Percentiles rank a stretch among this genome's conserved stretches.
Evolutionary conservation across 1,140 invertebrate genomes (phyloP).

Genomic region (Bathynomus jamesi): DNA sequence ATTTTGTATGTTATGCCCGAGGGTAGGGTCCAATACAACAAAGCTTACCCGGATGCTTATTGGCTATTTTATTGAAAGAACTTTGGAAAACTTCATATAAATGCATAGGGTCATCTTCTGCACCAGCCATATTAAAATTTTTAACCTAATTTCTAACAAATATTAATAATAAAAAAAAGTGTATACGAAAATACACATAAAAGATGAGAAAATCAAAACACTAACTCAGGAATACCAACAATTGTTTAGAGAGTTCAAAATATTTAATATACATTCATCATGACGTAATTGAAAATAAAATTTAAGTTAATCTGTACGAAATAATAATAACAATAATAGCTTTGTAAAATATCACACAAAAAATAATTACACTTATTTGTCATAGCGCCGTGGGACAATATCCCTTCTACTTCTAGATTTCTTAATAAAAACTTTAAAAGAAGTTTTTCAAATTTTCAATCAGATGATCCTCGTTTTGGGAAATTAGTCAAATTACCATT

Average conservation of each 20-base stretch:
- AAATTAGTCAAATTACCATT: too few relatives aligned
- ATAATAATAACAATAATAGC: too few relatives aligned
- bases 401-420: too few relatives aligned
- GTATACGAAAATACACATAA: neutral
- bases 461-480: too few relatives aligned
- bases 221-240: neutral
- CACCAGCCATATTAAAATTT: constrained; percentile 65
- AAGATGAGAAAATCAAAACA: neutral
- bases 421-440: too few relatives aligned
- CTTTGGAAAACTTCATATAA: constrained; percentile 95
- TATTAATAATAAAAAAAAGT: neutral
- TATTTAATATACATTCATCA: neutral
- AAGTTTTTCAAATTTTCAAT: too few relatives aligned
- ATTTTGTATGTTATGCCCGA: too few relatives aligned
- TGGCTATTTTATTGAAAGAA: constrained; percentile 94
- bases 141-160: neutral
- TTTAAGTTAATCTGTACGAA: too few relatives aligned
- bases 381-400: too few relatives aligned
- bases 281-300: too few relatives aligned
- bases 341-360: too few relatives aligned
- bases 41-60: constrained; percentile 78
- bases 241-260: neutral
- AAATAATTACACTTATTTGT: too few relatives aligned
- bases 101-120: constrained; percentile 93
- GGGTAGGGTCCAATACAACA: neutral